Evolutionary conservation across 2,888 invertebrate species (phyloP).

Genomic region (Congeria kusceri): DNA sequence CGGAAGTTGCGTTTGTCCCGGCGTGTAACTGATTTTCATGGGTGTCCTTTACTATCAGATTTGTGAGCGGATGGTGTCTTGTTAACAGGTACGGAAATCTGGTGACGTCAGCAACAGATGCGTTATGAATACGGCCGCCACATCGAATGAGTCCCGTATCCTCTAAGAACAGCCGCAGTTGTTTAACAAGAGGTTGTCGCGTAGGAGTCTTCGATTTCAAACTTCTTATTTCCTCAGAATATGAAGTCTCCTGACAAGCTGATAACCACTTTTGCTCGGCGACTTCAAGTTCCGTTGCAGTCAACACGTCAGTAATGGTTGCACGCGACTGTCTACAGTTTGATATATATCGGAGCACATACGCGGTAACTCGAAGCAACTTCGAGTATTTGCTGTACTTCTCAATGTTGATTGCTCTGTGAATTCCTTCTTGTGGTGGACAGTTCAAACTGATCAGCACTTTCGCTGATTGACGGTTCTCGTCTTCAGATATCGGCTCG

Average conservation of each 20-base stretch:
- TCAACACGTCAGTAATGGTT: not conserved
- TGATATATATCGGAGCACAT: conserved; percentile 6
- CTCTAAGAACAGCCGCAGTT: conserved; percentile 26
- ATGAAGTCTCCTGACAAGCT: not conserved
- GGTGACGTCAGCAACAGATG: conserved; percentile 20
- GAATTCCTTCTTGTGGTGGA: not conserved
- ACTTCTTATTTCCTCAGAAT: not conserved
- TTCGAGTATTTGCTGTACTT: conserved; percentile 11
- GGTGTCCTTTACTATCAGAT: conserved; percentile 37
- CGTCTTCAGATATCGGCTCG: too few species aligned
- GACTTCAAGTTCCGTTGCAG: not conserved
- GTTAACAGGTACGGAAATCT: conserved; percentile 20
- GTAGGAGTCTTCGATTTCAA: too few species aligned
- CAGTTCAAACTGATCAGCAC: not conserved
- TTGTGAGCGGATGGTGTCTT: conserved; percentile 21
- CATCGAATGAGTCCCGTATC: conserved; percentile 16
- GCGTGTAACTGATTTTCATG: conserved; percentile 36
- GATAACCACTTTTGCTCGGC: conserved; percentile 10
- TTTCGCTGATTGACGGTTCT: not conserved
- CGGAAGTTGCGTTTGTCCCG: conserved; percentile 31
- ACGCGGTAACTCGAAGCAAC: conserved; percentile 17
- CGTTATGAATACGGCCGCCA: conserved; percentile 40
- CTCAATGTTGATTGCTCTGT: not conserved
- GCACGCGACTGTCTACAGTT: conserved; percentile 7
- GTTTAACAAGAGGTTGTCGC: conserved; percentile 23